phyloP scores from a whole-genome alignment of 2,888 invertebrate species.

The Panorpa germanica region DNA sequence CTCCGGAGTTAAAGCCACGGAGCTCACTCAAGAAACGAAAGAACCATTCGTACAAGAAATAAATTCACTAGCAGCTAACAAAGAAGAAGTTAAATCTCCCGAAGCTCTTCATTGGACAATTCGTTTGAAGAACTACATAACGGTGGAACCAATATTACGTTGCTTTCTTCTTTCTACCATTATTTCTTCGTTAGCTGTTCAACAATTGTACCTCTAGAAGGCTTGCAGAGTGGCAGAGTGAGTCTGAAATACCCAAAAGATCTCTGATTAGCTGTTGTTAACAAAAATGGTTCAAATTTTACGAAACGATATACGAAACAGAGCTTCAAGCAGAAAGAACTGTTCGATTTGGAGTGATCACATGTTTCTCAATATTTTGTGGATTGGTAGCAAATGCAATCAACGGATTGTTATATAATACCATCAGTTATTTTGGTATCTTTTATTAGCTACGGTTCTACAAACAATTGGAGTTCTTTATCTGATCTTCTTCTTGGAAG shows the following conservation, averaged over 20 bases:
- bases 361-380: slow-evolving; percentile 25
- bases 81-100: too few relatives aligned
- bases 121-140: not conserved
- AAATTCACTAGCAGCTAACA: too few relatives aligned
- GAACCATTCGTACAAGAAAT: too few relatives aligned
- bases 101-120: not conserved
- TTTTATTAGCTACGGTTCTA: slow-evolving; percentile 21
- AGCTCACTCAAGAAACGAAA: too few relatives aligned
- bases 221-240: slow-evolving; percentile 1
- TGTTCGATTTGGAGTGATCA: slow-evolving; percentile 37
- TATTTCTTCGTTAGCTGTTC: not conserved
- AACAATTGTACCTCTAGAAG: not conserved
- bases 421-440: slow-evolving; percentile 27
- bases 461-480: slow-evolving; percentile 24
- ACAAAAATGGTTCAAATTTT: slow-evolving; percentile 20
- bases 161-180: slow-evolving; percentile 3
- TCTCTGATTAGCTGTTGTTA: slow-evolving; percentile 26
- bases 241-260: slow-evolving; percentile 23
- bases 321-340: slow-evolving; percentile 30
- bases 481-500: slow-evolving; percentile 23
- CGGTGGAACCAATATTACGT: slow-evolving; percentile 1
- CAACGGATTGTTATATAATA: slow-evolving; percentile 30
- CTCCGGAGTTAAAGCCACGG: too few relatives aligned
- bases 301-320: slow-evolving; percentile 23
- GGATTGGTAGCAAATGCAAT: slow-evolving; percentile 28